These are phyloP conservation scores for Gari tellinella DNA, from an alignment of 2,888 invertebrate species.

Conservation along the genomic window DNA sequence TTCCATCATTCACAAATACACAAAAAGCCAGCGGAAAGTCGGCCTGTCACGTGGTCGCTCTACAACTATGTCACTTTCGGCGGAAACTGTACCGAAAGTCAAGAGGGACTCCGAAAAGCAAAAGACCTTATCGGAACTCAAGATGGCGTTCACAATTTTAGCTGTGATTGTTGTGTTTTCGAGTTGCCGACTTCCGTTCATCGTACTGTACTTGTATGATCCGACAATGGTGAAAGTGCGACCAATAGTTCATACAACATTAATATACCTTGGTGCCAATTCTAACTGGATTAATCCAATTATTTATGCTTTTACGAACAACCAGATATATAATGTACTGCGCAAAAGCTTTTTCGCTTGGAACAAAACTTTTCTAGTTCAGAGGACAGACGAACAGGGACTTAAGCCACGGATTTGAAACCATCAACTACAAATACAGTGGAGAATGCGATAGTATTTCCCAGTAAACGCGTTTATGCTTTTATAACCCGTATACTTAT, in stretches of 20 bases:
- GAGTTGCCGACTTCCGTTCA: conserved; percentile 55
- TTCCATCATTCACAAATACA: conserved; percentile 51
- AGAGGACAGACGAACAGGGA: conserved; percentile 3
- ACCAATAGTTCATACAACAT: conserved; percentile 44
- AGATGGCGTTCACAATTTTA: conserved; percentile 58
- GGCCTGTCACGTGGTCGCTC: conserved; percentile 26
- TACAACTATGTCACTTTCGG: neutral
- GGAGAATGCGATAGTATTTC: too few species aligned
- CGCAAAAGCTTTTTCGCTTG: conserved; percentile 23
- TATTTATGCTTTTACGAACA: conserved; percentile 57
- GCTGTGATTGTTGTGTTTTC: conserved; percentile 55
- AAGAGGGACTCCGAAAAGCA: conserved; percentile 41
- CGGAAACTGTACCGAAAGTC: neutral
- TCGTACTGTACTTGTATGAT: conserved; percentile 52
- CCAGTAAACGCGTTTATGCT: too few species aligned
- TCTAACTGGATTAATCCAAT: conserved; percentile 63
- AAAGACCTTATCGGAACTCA: conserved; percentile 35
- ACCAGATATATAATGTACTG: conserved; percentile 31
- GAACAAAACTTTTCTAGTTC: conserved; percentile 33
- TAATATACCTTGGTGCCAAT: conserved; percentile 54
- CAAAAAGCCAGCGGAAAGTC: conserved; percentile 47
- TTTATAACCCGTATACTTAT: too few species aligned
- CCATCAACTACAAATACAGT: too few species aligned
- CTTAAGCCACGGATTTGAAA: too few species aligned
- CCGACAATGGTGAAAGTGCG: conserved; percentile 50